These are phyloP conservation scores for Hylomyscus alleni DNA, from an alignment of 2,797 vertebrate species.

Conservation along the genomic window DNA sequence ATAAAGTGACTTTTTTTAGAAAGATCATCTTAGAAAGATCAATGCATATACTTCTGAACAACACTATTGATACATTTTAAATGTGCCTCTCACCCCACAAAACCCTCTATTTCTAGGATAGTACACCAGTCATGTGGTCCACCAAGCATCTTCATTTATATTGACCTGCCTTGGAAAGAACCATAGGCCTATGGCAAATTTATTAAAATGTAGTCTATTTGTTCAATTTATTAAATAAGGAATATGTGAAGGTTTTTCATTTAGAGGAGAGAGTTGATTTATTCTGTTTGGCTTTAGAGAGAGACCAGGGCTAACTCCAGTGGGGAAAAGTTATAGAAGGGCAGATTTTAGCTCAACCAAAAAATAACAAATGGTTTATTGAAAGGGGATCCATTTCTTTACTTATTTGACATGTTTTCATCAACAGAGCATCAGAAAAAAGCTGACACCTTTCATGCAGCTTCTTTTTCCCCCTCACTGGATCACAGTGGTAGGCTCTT, in stretches of 20 bases:
- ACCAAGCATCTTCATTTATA: constrained; percentile 80
- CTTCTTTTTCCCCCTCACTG: neutral
- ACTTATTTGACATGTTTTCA: constrained; percentile 17
- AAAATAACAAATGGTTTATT: constrained; percentile 63
- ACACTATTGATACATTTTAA: neutral
- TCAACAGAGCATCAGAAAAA: neutral
- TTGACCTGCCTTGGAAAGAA: constrained; percentile 67
- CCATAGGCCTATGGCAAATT: constrained; percentile 72
- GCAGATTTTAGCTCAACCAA: constrained; percentile 54
- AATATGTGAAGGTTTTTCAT: constrained; percentile 83
- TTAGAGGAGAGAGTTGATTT: constrained; percentile 74
- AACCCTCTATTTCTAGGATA: neutral
- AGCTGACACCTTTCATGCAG: neutral
- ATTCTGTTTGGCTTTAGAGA: constrained; percentile 66
- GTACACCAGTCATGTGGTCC: constrained; percentile 15
- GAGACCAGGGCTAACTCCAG: constrained; percentile 54
- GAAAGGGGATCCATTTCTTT: constrained; percentile 41
- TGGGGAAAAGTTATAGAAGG: constrained; percentile 65
- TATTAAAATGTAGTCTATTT: constrained; percentile 84
- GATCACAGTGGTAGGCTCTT: neutral
- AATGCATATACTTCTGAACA: constrained; percentile 13
- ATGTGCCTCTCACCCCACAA: neutral
- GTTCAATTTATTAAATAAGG: constrained; percentile 82
- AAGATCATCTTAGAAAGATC: neutral
- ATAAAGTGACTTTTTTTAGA: neutral